Conservation (phyloP, 2,888 invertebrate genomes). For the Operophtera brumata region DNA sequence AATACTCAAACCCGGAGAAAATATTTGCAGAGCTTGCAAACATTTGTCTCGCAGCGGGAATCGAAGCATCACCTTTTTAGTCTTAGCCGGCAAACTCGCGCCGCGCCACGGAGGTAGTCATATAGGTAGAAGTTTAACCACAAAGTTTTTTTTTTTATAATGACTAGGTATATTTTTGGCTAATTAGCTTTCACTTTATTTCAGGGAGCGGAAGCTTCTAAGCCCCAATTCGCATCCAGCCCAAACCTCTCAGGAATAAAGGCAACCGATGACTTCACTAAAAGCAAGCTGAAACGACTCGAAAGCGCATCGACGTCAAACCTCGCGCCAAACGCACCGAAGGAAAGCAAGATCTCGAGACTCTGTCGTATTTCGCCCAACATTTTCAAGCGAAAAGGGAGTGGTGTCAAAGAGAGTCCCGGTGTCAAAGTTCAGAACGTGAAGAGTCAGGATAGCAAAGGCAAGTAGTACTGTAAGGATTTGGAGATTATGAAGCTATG, state of each 20-base stretch:
- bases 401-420: conserved; percentile 38
- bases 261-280: conserved; percentile 48
- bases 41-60: too few relatives aligned
- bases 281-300: conserved; percentile 48
- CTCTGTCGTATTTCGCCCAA: conserved; percentile 62
- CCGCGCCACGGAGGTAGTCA: too few relatives aligned
- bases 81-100: too few relatives aligned
- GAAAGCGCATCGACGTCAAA: conserved; percentile 66
- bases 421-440: conserved; percentile 40
- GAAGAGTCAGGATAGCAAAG: conserved; percentile 43
- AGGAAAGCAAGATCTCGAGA: conserved; percentile 50
- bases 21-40: too few relatives aligned
- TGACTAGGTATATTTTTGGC: too few relatives aligned
- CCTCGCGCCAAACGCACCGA: conserved; percentile 42
- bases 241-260: conserved; percentile 59
- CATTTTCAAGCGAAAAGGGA: conserved; percentile 55
- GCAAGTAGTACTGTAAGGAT: conserved; percentile 59
- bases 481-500: neutral
- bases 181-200: neutral
- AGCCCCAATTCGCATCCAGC: conserved; percentile 66
- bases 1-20: too few relatives aligned
- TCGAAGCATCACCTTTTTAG: too few relatives aligned
- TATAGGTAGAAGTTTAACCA: too few relatives aligned
- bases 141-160: too few relatives aligned
- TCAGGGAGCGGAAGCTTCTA: conserved; percentile 57